These are phyloP conservation scores for Trichosurus vulpecula DNA, from an alignment of 2,797 vertebrate species.

Conservation along the genomic window DNA sequence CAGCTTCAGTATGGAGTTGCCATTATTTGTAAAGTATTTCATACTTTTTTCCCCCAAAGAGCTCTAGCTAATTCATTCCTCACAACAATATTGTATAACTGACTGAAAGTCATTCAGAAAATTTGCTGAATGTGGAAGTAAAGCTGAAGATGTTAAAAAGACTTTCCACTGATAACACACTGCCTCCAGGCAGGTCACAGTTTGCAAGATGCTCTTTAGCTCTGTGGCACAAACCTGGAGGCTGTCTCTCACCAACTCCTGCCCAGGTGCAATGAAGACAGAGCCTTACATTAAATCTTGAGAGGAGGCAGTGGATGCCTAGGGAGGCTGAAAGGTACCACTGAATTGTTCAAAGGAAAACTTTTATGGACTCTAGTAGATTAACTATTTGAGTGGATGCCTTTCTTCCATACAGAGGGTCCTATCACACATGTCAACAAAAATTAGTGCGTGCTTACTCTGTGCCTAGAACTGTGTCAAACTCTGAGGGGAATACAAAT, in stretches of 20 bases:
- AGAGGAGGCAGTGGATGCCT: neutral
- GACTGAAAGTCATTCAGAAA: neutral
- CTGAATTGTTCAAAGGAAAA: neutral
- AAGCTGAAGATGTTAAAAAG: neutral
- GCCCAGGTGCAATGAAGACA: neutral
- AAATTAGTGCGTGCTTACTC: neutral
- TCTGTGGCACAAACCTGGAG: neutral
- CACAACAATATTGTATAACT: neutral
- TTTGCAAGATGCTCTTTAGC: neutral
- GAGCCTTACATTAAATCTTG: neutral
- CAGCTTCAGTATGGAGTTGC: neutral
- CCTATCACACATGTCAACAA: neutral
- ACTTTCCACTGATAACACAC: neutral
- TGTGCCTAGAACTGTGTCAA: neutral
- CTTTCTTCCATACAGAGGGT: neutral
- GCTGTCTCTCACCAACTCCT: neutral
- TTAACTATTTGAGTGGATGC: neutral
- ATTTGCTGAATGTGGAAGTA: neutral
- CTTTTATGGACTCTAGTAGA: neutral
- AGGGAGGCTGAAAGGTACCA: neutral
- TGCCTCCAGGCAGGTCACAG: neutral
- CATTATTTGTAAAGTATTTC: neutral
- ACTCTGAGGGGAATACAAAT: neutral
- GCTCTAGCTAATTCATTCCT: neutral
- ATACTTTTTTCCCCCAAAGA: neutral